Conservation (phyloP, 2,113 vertebrate genomes). For the Theropithecus gelada region DNA sequence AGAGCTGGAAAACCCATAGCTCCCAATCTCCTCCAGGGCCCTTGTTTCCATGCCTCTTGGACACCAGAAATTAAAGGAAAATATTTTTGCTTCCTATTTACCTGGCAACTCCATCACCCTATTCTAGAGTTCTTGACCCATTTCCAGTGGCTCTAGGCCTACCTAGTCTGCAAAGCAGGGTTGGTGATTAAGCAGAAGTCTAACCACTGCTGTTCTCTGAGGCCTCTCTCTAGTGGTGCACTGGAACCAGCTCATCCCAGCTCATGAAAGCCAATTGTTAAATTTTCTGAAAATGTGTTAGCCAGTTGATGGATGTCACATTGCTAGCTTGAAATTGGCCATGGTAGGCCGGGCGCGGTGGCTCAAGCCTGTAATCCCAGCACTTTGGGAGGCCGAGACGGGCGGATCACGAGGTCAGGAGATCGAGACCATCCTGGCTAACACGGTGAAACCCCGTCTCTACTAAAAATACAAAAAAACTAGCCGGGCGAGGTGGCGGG, state of each 20-base stretch:
- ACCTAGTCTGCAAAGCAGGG: neutral
- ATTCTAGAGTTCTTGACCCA: neutral
- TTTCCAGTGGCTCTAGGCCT: neutral
- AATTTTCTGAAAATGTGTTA: conserved; percentile 48
- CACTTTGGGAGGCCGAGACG: too few species aligned
- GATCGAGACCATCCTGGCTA: too few species aligned
- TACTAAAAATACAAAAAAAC: too few species aligned
- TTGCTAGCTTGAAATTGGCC: neutral
- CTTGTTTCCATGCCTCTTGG: neutral
- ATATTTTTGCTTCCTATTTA: neutral
- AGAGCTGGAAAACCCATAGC: neutral
- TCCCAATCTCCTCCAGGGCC: neutral
- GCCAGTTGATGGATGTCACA: neutral
- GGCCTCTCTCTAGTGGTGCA: neutral
- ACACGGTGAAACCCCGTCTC: too few species aligned
- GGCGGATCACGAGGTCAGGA: too few species aligned
- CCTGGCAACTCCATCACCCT: neutral
- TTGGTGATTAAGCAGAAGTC: neutral
- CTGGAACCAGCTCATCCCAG: neutral
- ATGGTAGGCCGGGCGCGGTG: too few species aligned
- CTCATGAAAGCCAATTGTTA: neutral
- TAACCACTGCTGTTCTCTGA: neutral
- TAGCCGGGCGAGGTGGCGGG: too few species aligned
- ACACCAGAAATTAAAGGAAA: conserved; percentile 16
- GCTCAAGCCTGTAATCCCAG: too few species aligned